phyloP scores from a whole-genome alignment of 2,888 invertebrate species.

The Phytoseiulus persimilis region DNA sequence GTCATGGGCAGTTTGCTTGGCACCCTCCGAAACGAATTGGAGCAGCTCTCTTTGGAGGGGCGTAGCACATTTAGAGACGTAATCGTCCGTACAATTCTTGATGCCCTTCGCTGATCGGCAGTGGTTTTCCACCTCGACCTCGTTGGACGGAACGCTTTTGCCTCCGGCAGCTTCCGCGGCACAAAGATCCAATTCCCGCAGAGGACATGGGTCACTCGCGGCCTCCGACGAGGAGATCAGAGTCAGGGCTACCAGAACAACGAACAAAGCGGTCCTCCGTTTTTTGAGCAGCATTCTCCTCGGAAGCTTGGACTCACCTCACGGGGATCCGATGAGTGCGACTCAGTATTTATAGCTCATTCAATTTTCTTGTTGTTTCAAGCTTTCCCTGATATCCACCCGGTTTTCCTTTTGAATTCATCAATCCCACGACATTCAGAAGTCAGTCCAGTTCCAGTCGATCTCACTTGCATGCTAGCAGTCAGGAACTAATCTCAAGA shows the following conservation, averaged over 20 bases:
- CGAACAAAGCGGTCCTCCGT: neutral
- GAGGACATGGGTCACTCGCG: neutral
- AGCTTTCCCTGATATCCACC: neutral
- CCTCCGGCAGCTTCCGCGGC: neutral
- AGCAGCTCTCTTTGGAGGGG: constrained; percentile 12
- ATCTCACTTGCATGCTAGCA: neutral
- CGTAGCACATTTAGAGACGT: neutral
- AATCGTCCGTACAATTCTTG: neutral
- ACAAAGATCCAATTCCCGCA: neutral
- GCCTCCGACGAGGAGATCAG: neutral
- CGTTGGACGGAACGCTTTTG: neutral
- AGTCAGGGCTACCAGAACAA: neutral
- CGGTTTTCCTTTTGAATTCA: neutral
- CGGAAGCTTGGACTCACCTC: neutral
- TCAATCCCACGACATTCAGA: neutral
- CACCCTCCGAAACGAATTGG: neutral
- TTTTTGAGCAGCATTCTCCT: neutral
- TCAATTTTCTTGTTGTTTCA: neutral
- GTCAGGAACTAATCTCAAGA: neutral
- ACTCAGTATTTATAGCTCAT: neutral
- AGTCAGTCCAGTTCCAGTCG: neutral
- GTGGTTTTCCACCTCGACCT: neutral
- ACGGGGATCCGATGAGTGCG: neutral
- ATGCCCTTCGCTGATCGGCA: neutral
- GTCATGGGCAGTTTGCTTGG: neutral